Evolutionary conservation across 2,888 invertebrate genomes (phyloP).

Genomic region (Maniola hyperantus): DNA sequence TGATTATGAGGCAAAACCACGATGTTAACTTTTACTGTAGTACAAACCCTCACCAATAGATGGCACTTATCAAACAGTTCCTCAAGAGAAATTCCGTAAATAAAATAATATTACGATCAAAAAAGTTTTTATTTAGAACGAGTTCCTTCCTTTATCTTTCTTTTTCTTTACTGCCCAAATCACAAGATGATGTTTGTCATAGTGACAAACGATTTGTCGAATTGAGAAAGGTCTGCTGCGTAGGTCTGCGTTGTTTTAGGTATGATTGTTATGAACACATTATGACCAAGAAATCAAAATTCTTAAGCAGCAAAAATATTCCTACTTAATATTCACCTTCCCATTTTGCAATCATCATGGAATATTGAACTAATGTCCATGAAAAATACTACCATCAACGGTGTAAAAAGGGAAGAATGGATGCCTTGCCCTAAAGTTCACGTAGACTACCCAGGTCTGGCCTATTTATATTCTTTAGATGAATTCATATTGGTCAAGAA

Average conservation of each 20-base stretch:
- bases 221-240: too few species aligned
- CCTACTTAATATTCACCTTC: neutral
- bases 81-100: neutral
- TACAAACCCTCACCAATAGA: neutral
- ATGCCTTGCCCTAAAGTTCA: slow-evolving; percentile 59
- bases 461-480: slow-evolving; percentile 53
- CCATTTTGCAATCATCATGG: neutral
- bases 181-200: too few species aligned
- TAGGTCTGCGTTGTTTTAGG: too few species aligned
- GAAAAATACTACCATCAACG: slow-evolving; percentile 44
- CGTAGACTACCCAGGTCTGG: slow-evolving; percentile 54
- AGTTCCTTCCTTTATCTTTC: too few species aligned
- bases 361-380: slow-evolving; percentile 3
- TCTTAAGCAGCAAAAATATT: too few species aligned
- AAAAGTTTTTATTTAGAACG: too few species aligned
- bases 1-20: neutral
- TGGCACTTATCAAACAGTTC: neutral
- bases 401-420: slow-evolving; percentile 49
- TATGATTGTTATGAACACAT: too few species aligned
- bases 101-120: too few species aligned
- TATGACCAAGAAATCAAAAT: too few species aligned
- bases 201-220: too few species aligned
- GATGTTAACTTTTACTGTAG: neutral
- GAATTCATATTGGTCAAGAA: slow-evolving; percentile 54
- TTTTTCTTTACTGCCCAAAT: too few species aligned